Percentiles rank a stretch among this genome's conserved stretches.
Evolutionary conservation across 2,888 invertebrate genomes (phyloP).

Genomic region (Habrosyne pyritoides): DNA sequence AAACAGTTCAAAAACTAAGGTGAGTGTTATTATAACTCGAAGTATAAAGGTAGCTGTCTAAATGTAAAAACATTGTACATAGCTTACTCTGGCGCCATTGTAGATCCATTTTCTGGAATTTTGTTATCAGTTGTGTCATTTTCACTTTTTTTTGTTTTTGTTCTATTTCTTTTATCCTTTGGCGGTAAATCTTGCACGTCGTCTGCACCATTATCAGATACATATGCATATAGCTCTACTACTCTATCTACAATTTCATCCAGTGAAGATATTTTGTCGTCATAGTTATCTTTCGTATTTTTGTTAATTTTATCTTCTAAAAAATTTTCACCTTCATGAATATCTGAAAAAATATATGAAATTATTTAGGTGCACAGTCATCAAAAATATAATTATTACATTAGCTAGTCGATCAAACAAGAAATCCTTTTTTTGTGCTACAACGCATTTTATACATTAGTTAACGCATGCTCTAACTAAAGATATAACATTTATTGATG

Average conservation of each 20-base stretch:
- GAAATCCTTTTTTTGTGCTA: too few relatives aligned
- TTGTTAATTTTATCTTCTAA: constrained; percentile 16
- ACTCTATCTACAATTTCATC: constrained; percentile 67
- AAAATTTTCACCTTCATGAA: constrained; percentile 26
- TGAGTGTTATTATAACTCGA: too few relatives aligned
- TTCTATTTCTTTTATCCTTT: constrained; percentile 18
- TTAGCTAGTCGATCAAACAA: too few relatives aligned
- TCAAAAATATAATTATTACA: too few relatives aligned
- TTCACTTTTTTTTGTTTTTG: constrained; percentile 14
- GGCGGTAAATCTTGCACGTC: constrained; percentile 8
- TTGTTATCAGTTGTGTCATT: constrained; percentile 12
- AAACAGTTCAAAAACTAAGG: too few relatives aligned
- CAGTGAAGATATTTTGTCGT: constrained; percentile 37
- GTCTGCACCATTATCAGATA: constrained; percentile 17
- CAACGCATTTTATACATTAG: too few relatives aligned
- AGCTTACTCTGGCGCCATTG: not conserved
- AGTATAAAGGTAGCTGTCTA: not conserved
- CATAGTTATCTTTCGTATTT: constrained; percentile 9
- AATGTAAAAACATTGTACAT: not conserved
- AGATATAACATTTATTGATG: too few relatives aligned
- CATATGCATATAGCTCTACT: constrained; percentile 39
- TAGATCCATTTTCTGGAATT: constrained; percentile 5
- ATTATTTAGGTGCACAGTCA: constrained; percentile 1
- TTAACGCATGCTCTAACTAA: too few relatives aligned
- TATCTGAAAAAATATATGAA: constrained; percentile 34